Evolutionary conservation across 1,140 invertebrate species (phyloP).

Genomic region (Mycetomoellerius zeteki): DNA sequence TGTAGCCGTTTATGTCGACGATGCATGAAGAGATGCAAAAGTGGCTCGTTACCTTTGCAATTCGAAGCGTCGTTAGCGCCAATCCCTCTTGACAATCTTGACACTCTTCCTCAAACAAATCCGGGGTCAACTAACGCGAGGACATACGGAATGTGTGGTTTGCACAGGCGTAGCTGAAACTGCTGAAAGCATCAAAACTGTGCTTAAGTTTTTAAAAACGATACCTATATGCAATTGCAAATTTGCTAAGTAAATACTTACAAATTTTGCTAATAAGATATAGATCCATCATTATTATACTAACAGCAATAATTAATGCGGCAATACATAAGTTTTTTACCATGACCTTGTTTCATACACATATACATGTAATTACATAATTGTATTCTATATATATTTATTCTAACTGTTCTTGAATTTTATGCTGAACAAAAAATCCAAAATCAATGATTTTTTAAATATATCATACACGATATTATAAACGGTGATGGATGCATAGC

Average conservation of each 20-base stretch:
- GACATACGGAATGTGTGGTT: neutral
- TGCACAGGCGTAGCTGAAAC: too few species aligned
- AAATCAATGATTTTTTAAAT: neutral
- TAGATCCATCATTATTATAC: constrained; percentile 10
- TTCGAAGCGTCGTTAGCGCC: constrained; percentile 71
- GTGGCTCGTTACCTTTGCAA: constrained; percentile 72
- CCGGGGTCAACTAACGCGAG: constrained; percentile 59
- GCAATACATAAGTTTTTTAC: too few species aligned
- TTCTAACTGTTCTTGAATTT: neutral
- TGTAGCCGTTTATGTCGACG: constrained; percentile 63
- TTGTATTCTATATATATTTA: too few species aligned
- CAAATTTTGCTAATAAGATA: neutral
- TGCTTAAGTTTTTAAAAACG: constrained; percentile 4
- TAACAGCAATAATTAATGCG: neutral
- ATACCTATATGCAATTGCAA: neutral
- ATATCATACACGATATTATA: neutral
- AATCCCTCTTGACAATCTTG: constrained; percentile 64
- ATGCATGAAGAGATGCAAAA: constrained; percentile 69
- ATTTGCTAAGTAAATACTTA: neutral
- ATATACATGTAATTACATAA: neutral
- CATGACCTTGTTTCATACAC: too few species aligned
- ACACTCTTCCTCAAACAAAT: constrained; percentile 67
- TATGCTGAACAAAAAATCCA: neutral
- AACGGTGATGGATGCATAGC: neutral
- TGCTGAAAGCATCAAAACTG: neutral